Percentiles rank a stretch among this genome's conserved stretches.
phyloP scores from a whole-genome alignment of 2,113 vertebrate species.

The Coregonus clupeaformis region DNA sequence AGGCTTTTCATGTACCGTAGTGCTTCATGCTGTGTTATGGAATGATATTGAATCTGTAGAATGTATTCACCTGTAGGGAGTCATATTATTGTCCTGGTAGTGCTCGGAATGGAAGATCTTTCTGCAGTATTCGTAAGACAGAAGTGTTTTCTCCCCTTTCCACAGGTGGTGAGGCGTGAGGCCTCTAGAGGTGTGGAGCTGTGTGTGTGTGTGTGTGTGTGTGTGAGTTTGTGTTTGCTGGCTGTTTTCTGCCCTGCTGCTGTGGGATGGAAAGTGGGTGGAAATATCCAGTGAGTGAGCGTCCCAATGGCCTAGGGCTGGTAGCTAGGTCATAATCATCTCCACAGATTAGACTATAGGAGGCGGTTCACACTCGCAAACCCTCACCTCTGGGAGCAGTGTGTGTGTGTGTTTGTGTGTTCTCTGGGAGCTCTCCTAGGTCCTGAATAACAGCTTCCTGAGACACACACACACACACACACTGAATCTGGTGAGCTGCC shows the following conservation, averaged over 20 bases:
- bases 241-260: slow-evolving; percentile 3
- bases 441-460: slow-evolving; percentile 29
- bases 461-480: slow-evolving; percentile 7
- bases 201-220: background rate
- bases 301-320: slow-evolving; percentile 24
- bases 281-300: slow-evolving; percentile 21
- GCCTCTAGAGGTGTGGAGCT: background rate
- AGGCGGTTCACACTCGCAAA: background rate
- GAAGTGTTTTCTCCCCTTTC: too few relatives aligned
- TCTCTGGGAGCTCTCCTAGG: slow-evolving; percentile 37
- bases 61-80: too few relatives aligned
- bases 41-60: too few relatives aligned
- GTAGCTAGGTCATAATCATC: slow-evolving; percentile 27
- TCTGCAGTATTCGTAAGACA: too few relatives aligned
- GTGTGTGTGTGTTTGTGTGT: slow-evolving; percentile 11
- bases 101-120: too few relatives aligned
- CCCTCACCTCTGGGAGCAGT: slow-evolving; percentile 8
- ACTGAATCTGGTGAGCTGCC: too few relatives aligned
- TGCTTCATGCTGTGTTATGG: too few relatives aligned
- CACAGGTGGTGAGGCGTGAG: too few relatives aligned
- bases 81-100: background rate
- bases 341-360: background rate
- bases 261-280: slow-evolving; percentile 25
- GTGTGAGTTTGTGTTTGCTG: background rate
- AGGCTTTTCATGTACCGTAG: too few relatives aligned